Conservation (phyloP, 2,888 invertebrate species). For the Drosophila paranaensis region DNA sequence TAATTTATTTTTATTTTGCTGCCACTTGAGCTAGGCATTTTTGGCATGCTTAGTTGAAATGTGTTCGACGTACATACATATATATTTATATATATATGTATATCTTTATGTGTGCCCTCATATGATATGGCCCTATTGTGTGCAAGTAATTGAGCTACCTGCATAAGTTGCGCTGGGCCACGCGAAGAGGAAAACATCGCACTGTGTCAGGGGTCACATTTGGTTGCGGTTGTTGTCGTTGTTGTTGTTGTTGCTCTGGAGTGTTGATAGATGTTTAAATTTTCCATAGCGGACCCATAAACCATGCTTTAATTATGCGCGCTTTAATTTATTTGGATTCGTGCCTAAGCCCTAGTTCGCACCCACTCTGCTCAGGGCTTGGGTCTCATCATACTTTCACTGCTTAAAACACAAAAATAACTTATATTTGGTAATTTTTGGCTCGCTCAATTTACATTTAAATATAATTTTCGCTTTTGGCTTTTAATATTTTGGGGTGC, state of each 20-base stretch:
- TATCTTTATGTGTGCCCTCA: slow-evolving; percentile 37
- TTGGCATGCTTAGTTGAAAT: slow-evolving; percentile 48
- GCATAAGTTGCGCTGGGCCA: slow-evolving; percentile 47
- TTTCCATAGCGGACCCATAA: slow-evolving; percentile 30
- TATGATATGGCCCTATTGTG: slow-evolving; percentile 9
- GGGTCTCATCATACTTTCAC: slow-evolving; percentile 67
- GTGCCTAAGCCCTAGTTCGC: slow-evolving; percentile 39
- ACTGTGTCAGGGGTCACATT: slow-evolving; percentile 43
- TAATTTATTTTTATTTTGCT: slow-evolving; percentile 65
- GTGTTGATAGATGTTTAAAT: slow-evolving; percentile 30
- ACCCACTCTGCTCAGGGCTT: slow-evolving; percentile 53
- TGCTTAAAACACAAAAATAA: slow-evolving; percentile 73
- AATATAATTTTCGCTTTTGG: slow-evolving; percentile 64
- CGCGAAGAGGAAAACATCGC: slow-evolving; percentile 14
- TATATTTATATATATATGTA: not conserved
- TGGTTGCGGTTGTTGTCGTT: not conserved
- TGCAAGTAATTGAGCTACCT: slow-evolving; percentile 61
- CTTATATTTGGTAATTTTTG: slow-evolving; percentile 74
- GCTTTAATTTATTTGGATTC: slow-evolving; percentile 23
- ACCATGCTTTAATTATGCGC: slow-evolving; percentile 56
- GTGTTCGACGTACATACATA: slow-evolving; percentile 12
- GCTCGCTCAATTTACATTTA: slow-evolving; percentile 76
- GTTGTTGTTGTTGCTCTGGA: not conserved
- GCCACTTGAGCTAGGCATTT: slow-evolving; percentile 31
- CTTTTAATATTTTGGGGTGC: slow-evolving; percentile 50